Conservation (phyloP, 1,140 invertebrate genomes). For the Theocolax elegans region DNA sequence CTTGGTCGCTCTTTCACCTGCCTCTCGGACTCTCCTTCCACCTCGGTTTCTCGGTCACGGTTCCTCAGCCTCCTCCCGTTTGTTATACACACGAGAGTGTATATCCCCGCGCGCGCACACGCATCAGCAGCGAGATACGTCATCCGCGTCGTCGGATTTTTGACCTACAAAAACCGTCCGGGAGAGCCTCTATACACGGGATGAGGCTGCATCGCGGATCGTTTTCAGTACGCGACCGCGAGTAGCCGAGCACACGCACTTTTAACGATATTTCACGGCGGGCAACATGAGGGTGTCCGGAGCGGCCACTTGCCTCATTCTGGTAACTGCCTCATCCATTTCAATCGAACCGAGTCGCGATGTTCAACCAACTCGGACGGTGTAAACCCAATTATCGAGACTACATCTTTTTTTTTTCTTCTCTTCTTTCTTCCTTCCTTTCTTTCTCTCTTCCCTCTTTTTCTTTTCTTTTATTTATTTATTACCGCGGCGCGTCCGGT, state of each 20-base stretch:
- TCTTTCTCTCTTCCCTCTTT: neutral
- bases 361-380: too few species aligned
- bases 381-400: too few species aligned
- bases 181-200: neutral
- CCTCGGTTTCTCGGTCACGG: constrained; percentile 54
- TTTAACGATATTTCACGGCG: too few species aligned
- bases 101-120: neutral
- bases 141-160: constrained; percentile 22
- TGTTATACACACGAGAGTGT: too few species aligned
- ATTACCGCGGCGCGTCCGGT: too few species aligned
- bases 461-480: too few species aligned
- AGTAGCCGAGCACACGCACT: neutral
- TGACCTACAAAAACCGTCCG: constrained; percentile 40
- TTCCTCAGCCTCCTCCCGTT: too few species aligned
- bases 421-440: too few species aligned
- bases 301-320: constrained; percentile 14
- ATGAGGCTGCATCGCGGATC: neutral
- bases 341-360: too few species aligned
- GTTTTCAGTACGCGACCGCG: neutral
- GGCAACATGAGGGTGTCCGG: constrained; percentile 2
- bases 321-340: too few species aligned
- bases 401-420: neutral
- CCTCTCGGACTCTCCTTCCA: neutral
- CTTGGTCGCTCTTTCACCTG: constrained; percentile 7
- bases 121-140: neutral